Conservation (phyloP, 1,140 invertebrate genomes). For the Lepidurus apus region DNA sequence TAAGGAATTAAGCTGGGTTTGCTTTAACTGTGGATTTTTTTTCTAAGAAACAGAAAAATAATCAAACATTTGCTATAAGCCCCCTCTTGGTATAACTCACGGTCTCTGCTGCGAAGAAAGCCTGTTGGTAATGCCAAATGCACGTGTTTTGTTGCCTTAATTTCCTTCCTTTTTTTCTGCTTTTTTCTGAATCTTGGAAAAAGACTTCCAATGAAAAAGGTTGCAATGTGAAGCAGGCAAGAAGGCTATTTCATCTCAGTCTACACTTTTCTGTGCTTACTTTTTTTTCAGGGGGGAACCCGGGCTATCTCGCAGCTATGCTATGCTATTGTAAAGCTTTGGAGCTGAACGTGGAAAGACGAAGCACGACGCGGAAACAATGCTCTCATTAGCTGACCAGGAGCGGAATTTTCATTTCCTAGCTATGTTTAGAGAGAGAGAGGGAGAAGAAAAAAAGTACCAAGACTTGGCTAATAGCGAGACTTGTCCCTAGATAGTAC, state of each 20-base stretch:
- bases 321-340: not conserved
- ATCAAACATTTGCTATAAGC: not conserved
- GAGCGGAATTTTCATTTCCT: conserved; percentile 18
- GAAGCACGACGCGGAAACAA: conserved; percentile 5
- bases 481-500: conserved; percentile 14
- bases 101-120: not conserved
- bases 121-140: not conserved
- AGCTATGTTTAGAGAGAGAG: not conserved
- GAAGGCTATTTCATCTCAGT: too few relatives aligned
- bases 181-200: not conserved
- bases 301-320: too few relatives aligned
- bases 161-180: not conserved
- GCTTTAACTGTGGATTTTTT: too few relatives aligned
- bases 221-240: too few relatives aligned
- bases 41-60: not conserved
- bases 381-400: conserved; percentile 1
- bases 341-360: conserved; percentile 18
- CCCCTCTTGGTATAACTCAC: not conserved
- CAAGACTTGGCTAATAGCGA: conserved; percentile 6
- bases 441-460: not conserved
- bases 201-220: too few relatives aligned
- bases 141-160: not conserved
- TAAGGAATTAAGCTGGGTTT: too few relatives aligned
- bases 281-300: too few relatives aligned
- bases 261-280: too few relatives aligned